These are phyloP conservation scores for Pholis gunnellus DNA, from an alignment of 2,113 vertebrate genomes.

Conservation along the genomic window DNA sequence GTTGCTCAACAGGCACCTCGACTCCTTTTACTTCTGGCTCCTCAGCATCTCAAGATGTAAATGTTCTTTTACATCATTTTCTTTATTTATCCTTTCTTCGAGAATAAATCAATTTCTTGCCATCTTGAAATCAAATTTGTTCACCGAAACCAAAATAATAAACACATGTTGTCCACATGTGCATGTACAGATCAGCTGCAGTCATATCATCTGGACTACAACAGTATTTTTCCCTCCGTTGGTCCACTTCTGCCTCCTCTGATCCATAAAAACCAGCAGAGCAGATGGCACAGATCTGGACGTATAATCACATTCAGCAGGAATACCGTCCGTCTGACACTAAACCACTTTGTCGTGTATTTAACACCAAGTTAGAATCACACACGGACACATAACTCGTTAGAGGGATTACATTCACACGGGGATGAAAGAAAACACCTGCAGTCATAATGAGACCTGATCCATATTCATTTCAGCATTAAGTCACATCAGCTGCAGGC, in stretches of 20 bases:
- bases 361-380: slow-evolving; percentile 45
- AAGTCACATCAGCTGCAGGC: background rate
- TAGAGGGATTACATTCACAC: slow-evolving; percentile 41
- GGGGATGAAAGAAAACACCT: slow-evolving; percentile 43
- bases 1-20: too few relatives aligned
- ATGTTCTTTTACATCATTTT: background rate
- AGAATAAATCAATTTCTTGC: background rate
- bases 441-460: slow-evolving; percentile 45
- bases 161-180: background rate
- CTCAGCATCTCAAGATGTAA: background rate
- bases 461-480: slow-evolving; percentile 40
- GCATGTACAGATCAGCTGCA: background rate
- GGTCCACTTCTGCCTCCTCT: slow-evolving; percentile 16
- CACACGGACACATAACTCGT: background rate
- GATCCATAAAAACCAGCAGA: slow-evolving; percentile 41
- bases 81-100: background rate
- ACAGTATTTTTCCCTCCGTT: background rate
- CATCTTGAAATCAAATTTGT: background rate
- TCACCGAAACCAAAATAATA: background rate
- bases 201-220: background rate
- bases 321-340: slow-evolving; percentile 13
- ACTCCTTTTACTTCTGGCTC: background rate
- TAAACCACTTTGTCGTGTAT: slow-evolving; percentile 41
- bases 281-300: slow-evolving; percentile 44
- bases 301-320: slow-evolving; percentile 32